phyloP scores from a whole-genome alignment of 2,113 vertebrate genomes.

The Bathybates hornii region DNA sequence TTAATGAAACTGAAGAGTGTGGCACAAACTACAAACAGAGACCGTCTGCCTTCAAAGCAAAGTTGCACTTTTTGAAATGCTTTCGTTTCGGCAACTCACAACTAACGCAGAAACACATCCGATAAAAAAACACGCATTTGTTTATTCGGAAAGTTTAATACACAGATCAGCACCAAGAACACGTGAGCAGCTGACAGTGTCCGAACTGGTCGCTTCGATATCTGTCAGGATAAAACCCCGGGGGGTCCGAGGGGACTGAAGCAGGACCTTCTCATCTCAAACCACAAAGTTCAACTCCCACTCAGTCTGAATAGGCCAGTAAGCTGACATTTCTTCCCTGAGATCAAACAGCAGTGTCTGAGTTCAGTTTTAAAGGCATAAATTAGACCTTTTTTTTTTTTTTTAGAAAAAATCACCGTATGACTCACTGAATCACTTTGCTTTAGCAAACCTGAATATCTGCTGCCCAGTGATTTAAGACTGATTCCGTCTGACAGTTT shows the following conservation, averaged over 20 bases:
- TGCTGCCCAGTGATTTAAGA: not conserved
- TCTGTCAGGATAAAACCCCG: not conserved
- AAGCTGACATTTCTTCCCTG: not conserved
- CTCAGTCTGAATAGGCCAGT: not conserved
- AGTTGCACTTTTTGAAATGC: not conserved
- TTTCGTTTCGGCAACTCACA: not conserved
- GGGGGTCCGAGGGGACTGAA: not conserved
- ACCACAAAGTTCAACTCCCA: not conserved
- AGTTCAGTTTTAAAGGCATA: not conserved
- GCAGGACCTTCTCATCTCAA: not conserved
- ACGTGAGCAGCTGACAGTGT: not conserved
- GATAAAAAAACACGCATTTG: not conserved
- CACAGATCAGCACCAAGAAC: not conserved
- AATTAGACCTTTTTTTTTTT: not conserved
- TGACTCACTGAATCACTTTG: conserved; percentile 2
- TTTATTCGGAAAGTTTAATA: not conserved
- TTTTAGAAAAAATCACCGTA: not conserved
- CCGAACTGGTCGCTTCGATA: not conserved
- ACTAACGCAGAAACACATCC: not conserved
- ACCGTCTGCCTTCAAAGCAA: not conserved
- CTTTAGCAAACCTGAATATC: not conserved
- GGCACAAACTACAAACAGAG: not conserved
- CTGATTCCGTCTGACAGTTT: not conserved
- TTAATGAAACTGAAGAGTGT: not conserved
- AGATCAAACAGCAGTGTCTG: not conserved